Percentiles rank a stretch among this genome's conserved stretches.
Evolutionary conservation across 2,888 invertebrate species (phyloP).

Genomic region (Zaprionus lineosus): DNA sequence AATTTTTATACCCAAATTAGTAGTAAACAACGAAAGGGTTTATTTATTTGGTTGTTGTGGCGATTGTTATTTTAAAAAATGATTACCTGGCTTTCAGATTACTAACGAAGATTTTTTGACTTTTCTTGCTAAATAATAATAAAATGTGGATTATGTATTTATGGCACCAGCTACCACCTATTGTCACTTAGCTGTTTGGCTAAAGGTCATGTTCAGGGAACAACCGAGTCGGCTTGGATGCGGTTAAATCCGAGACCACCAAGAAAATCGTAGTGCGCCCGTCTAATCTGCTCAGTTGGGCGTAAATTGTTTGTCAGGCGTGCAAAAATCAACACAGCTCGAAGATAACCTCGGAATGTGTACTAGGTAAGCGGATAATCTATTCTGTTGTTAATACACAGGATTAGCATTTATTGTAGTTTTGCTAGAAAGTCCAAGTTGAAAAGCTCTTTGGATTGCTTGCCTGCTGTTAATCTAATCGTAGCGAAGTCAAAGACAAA

Average conservation of each 20-base stretch:
- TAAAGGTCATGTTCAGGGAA: constrained; percentile 18
- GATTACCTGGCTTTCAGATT: constrained; percentile 70
- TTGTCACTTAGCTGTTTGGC: constrained; percentile 17
- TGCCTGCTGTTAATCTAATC: constrained; percentile 50
- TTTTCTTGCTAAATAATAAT: constrained; percentile 80
- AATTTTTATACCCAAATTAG: no score
- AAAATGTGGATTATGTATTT: constrained; percentile 75
- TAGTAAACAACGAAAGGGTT: constrained; percentile 79
- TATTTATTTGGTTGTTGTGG: no score
- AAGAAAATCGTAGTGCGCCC: constrained; percentile 43
- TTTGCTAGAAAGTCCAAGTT: constrained; percentile 39
- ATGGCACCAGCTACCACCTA: constrained; percentile 49
- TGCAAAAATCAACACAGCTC: no score
- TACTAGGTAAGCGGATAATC: constrained; percentile 39
- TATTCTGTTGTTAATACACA: constrained; percentile 1
- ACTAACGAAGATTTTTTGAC: constrained; percentile 78
- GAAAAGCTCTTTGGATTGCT: constrained; percentile 55
- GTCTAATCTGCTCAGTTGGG: constrained; percentile 51
- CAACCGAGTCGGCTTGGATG: constrained; percentile 45
- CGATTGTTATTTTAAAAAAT: no score
- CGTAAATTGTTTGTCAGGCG: constrained; percentile 50
- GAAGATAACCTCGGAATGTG: background rate
- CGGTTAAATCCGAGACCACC: constrained; percentile 78
- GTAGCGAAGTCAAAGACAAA: constrained; percentile 60
- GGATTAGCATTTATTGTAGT: constrained; percentile 51